Conservation (phyloP, 1,140 invertebrate genomes). For the Meloidogyne exigua region DNA sequence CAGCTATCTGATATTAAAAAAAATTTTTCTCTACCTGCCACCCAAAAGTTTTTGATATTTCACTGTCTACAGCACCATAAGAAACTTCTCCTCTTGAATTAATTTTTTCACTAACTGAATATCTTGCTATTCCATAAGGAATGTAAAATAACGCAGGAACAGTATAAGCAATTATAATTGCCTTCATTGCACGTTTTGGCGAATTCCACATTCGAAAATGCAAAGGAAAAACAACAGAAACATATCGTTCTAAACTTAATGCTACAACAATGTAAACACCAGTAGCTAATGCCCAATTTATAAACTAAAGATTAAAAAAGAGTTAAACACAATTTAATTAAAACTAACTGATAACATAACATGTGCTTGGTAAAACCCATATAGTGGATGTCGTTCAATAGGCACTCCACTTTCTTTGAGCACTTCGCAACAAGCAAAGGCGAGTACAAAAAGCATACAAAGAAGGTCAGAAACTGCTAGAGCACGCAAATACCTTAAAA, state of each 20-base stretch:
- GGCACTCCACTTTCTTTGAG: conserved; percentile 39
- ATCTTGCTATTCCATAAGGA: conserved; percentile 56
- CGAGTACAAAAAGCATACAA: conserved; percentile 63
- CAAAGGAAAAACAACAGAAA: conserved; percentile 62
- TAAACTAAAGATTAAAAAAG: conserved; percentile 34
- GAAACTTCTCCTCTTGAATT: conserved; percentile 34
- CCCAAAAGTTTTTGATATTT: conserved; percentile 45
- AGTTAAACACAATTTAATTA: not conserved
- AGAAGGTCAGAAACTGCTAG: conserved; percentile 59
- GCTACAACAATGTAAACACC: conserved; percentile 61
- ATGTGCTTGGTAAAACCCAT: conserved; percentile 60
- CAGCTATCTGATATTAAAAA: too few relatives aligned
- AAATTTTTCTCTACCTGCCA: conserved; percentile 34
- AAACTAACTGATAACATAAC: conserved; percentile 53
- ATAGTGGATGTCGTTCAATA: conserved; percentile 44
- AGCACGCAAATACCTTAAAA: conserved; percentile 36
- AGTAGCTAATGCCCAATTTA: conserved; percentile 61
- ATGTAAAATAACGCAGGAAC: conserved; percentile 58
- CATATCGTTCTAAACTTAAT: conserved; percentile 56
- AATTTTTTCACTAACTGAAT: conserved; percentile 40
- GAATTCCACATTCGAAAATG: conserved; percentile 62
- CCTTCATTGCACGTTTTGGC: conserved; percentile 53
- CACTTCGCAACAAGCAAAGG: conserved; percentile 55
- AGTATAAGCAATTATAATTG: conserved; percentile 57
- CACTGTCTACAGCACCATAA: conserved; percentile 51